These are phyloP conservation scores for Campoletis raptor DNA, from an alignment of 2,888 invertebrate species.

Conservation along the genomic window DNA sequence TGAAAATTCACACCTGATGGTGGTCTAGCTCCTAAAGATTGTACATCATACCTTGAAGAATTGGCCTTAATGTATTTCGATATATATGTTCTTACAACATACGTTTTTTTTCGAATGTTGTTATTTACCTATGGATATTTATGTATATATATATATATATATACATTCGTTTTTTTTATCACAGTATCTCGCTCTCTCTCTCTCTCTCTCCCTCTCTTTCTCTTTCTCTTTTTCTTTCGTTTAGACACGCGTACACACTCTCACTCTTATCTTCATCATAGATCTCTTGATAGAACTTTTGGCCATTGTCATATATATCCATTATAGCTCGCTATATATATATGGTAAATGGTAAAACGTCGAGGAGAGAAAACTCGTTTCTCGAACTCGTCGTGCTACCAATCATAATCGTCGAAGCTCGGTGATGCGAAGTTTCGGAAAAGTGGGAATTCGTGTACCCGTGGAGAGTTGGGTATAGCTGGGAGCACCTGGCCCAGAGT, in stretches of 20 bases:
- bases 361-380: conserved; percentile 39
- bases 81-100: neutral
- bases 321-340: neutral
- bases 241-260: neutral
- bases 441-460: conserved; percentile 61
- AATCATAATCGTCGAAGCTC: conserved; percentile 62
- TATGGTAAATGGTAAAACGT: conserved; percentile 39
- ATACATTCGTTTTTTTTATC: too few relatives aligned
- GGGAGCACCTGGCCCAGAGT: conserved; percentile 52
- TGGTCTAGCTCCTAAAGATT: neutral
- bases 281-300: conserved; percentile 22
- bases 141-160: neutral
- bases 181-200: too few relatives aligned
- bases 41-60: conserved; percentile 1
- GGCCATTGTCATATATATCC: conserved; percentile 33
- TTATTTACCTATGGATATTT: conserved; percentile 2
- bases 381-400: conserved; percentile 49
- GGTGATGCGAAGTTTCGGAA: conserved; percentile 52
- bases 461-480: conserved; percentile 44
- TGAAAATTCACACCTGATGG: neutral
- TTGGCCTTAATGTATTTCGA: neutral
- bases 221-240: neutral
- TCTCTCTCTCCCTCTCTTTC: neutral
- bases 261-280: conserved; percentile 9
- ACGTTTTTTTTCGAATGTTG: neutral